phyloP scores from a whole-genome alignment of 2,797 vertebrate genomes.

The Erpetoichthys calabaricus region DNA sequence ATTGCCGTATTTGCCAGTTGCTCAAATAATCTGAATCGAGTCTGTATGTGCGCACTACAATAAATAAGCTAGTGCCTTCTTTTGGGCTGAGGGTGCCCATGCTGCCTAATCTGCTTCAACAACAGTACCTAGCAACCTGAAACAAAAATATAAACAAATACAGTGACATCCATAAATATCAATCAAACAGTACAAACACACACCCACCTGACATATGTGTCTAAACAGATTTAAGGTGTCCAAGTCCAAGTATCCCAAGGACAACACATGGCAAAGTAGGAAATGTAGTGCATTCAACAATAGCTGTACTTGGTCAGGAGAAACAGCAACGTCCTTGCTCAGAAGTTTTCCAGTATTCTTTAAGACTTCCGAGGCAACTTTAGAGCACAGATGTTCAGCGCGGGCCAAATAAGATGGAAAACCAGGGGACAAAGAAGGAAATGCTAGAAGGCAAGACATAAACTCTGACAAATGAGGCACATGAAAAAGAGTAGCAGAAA shows the following conservation, averaged over 20 bases:
- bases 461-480: constrained; percentile 41
- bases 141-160: no score
- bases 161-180: no score
- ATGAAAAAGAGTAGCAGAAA: constrained; percentile 33
- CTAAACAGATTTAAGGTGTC: constrained; percentile 66
- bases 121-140: no score
- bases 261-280: constrained; percentile 66
- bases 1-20: no score
- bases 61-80: no score
- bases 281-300: constrained; percentile 70
- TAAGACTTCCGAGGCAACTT: constrained; percentile 57
- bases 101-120: no score
- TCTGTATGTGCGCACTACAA: no score
- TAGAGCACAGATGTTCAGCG: constrained; percentile 75
- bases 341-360: constrained; percentile 53
- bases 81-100: no score
- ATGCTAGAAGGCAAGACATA: constrained; percentile 57
- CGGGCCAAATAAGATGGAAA: constrained; percentile 66
- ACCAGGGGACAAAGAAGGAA: constrained; percentile 53
- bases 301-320: constrained; percentile 55
- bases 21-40: no score
- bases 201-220: constrained; percentile 76
- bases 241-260: constrained; percentile 56
- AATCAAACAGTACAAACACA: no score
- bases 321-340: constrained; percentile 32